A percentile compares a stretch with the other conserved stretches of the same genome.
phyloP scores from a whole-genome alignment of 37 sponge, comb jelly and placozoan species.

The Beroe forskalii region DNA sequence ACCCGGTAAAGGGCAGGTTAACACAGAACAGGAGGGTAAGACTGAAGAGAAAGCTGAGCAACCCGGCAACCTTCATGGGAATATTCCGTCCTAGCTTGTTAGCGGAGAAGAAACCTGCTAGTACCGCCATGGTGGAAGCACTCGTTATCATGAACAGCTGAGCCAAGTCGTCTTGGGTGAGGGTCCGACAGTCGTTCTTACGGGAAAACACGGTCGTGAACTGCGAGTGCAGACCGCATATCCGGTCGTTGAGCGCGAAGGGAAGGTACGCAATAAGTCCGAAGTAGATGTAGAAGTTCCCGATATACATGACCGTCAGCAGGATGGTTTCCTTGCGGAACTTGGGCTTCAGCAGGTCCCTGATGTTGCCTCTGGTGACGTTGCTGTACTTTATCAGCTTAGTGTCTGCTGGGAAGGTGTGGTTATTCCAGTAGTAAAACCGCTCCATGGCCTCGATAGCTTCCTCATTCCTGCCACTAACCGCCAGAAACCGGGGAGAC shows the following conservation, averaged over 20 bases:
- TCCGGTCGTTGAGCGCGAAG: not conserved
- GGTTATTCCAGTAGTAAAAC: not conserved
- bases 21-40: not conserved
- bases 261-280: not conserved
- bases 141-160: not conserved
- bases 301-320: not conserved
- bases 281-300: not conserved
- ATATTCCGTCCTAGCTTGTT: not conserved
- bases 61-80: not conserved
- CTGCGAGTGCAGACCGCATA: not conserved
- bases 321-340: conserved; percentile 1
- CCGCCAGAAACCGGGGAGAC: not conserved
- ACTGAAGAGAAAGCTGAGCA: not conserved
- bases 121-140: not conserved
- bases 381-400: not conserved
- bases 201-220: too few relatives aligned
- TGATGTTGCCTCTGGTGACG: not conserved
- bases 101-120: not conserved
- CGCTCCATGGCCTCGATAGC: not conserved
- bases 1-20: not conserved
- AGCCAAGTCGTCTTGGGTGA: not conserved
- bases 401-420: not conserved
- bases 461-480: not conserved
- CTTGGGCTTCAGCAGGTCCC: not conserved
- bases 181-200: not conserved